Base-by-base conservation (phyloP, 2,888 invertebrate genomes). In the Mesorhabditis sp. region DNA sequence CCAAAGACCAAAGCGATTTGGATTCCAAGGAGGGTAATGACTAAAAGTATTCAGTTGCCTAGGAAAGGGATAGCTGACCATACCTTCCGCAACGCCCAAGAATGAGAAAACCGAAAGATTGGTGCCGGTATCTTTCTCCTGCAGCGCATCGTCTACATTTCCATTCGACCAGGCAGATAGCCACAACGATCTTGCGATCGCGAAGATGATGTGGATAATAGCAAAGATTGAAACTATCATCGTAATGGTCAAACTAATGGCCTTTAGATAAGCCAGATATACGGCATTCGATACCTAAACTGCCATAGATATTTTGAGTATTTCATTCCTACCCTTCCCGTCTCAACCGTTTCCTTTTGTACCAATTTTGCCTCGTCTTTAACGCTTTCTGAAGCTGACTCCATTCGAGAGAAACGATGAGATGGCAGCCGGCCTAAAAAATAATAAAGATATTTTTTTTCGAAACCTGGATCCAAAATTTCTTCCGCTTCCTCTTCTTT, bases 1-100 rank as follows among this genome's bases (percentile, higher is more conserved):
- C 76, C 81, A 45, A 72, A 77, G 6, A 82, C 76, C 64, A 84
- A 67, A 15, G 71, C 44, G 4, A 77, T 15, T 5, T 77, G 69
- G 5, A 73, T 74, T n/a, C 77, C 6, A 41, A 75, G 70, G 67
- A 81, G 76, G 42, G 73, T 73, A 4, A 75, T 13, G n/a, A 74
- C 79, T 81, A 63, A 70, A 74, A 67, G 66, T 61, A 13, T 42
- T 70, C 4, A 50, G 58, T 28, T 28, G 28, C 66, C 67, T 74
- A 76, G 64, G 77, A 63, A 42, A 76, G 43, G n/a, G 67, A 1
- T 28, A 28, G 28, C 28, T 28, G 2, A 28, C 28, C 28, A 28
- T 28, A 50, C 58, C 58, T 50, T 50, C 58, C 58, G 58, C 58
- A 13, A 50, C 7, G 2, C 58, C 58, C 7, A 50, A 2, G n/a